Conservation (phyloP, 2,888 invertebrate species). For the Agrotis segetum region DNA sequence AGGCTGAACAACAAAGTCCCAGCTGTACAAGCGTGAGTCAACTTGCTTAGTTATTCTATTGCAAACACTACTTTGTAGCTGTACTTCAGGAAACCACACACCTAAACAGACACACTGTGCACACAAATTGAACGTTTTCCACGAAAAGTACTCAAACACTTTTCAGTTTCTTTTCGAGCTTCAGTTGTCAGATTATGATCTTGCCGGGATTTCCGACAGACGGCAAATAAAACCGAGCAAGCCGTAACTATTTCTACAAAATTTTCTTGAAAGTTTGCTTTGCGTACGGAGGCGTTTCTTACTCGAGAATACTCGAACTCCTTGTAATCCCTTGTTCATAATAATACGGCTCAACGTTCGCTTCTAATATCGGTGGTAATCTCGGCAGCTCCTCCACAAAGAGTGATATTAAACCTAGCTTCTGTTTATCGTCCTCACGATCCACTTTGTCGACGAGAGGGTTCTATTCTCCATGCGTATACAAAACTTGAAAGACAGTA, state of each 20-base stretch:
- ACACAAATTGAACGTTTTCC: slow-evolving; percentile 21
- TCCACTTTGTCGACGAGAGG: slow-evolving; percentile 56
- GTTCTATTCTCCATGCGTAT: slow-evolving; percentile 37
- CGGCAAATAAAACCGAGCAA: not conserved
- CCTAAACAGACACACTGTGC: slow-evolving; percentile 5
- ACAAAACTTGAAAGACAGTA: slow-evolving; percentile 58
- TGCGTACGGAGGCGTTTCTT: not conserved
- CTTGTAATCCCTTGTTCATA: slow-evolving; percentile 1
- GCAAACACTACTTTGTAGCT: slow-evolving; percentile 38
- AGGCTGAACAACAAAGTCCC: slow-evolving; percentile 63
- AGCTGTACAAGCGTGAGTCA: slow-evolving; percentile 61
- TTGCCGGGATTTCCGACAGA: slow-evolving; percentile 4
- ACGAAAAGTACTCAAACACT: slow-evolving; percentile 12
- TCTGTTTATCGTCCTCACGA: slow-evolving; percentile 57
- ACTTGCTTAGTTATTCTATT: slow-evolving; percentile 37
- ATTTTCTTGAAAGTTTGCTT: not conserved
- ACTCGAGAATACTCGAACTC: slow-evolving; percentile 4
- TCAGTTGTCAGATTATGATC: slow-evolving; percentile 13
- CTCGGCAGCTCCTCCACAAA: slow-evolving; percentile 13
- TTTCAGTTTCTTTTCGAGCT: slow-evolving; percentile 4
- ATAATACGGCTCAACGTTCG: slow-evolving; percentile 15
- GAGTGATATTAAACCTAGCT: slow-evolving; percentile 46
- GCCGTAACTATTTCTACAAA: not conserved
- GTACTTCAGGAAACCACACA: slow-evolving; percentile 44
- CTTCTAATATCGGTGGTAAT: slow-evolving; percentile 17